A percentile compares a stretch with the other conserved stretches of the same genome.
Conservation (phyloP, 2,113 vertebrate species). For the Pelmatolapia mariae region DNA sequence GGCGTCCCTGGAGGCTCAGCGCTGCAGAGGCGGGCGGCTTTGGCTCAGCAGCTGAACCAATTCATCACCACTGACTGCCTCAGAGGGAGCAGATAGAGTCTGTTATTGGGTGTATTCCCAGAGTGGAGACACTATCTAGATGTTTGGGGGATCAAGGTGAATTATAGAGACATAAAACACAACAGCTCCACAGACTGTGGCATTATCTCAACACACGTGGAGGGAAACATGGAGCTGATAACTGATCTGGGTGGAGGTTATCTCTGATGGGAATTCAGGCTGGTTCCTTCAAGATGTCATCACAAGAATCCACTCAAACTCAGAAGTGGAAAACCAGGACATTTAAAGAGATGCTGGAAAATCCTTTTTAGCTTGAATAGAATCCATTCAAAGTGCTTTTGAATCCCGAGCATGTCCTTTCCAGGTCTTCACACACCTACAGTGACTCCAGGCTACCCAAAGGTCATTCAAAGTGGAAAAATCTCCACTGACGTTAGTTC, state of each 20-base stretch:
- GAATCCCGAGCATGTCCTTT: accelerated
- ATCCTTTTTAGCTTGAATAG: background rate
- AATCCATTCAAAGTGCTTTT: background rate
- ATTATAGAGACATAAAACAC: background rate
- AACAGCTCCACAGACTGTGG: background rate
- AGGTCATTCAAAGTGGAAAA: background rate
- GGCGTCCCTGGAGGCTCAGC: background rate
- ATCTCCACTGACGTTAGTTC: background rate
- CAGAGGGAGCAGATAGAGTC: background rate
- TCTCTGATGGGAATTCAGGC: background rate
- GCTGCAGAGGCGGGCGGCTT: background rate
- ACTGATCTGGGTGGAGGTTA: background rate
- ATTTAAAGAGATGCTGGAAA: background rate
- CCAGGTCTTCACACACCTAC: background rate
- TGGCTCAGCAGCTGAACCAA: background rate
- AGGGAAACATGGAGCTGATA: background rate
- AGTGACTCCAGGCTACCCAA: background rate
- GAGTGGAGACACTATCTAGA: background rate
- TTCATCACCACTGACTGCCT: background rate
- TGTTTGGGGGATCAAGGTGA: background rate
- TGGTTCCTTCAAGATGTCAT: background rate
- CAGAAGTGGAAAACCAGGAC: background rate
- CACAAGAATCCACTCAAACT: background rate
- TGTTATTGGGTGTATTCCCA: background rate
- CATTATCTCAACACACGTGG: background rate